Conservation (phyloP, 2,797 vertebrate species). For the Microcaecilia unicolor region DNA sequence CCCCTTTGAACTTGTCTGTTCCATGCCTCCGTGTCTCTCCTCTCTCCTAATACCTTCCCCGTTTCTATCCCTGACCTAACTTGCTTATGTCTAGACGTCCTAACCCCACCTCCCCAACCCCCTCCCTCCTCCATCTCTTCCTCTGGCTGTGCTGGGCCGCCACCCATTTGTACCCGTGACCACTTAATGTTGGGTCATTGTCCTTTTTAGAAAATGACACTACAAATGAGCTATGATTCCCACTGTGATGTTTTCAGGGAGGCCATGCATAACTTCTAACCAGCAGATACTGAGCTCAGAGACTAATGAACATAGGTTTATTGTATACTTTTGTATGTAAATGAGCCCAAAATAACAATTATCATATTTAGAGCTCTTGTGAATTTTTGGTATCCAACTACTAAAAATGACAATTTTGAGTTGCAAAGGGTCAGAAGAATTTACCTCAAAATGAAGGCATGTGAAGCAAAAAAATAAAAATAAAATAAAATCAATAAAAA, state of each 20-base stretch:
- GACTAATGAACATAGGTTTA: not conserved
- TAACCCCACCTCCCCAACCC: no score
- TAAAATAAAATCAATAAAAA: no score
- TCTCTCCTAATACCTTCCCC: no score
- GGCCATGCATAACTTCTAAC: constrained; percentile 1
- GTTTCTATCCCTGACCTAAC: no score
- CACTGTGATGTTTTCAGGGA: not conserved
- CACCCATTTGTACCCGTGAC: no score
- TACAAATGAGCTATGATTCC: constrained; percentile 8
- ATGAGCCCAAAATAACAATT: constrained; percentile 17
- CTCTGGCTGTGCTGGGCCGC: no score
- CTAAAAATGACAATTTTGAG: constrained; percentile 9
- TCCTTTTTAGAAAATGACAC: constrained; percentile 30
- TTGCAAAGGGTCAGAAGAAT: constrained; percentile 5
- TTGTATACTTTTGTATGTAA: constrained; percentile 15
- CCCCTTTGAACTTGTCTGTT: no score
- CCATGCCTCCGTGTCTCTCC: no score
- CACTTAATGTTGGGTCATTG: no score
- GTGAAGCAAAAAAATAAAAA: constrained; percentile 24
- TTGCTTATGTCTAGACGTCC: no score
- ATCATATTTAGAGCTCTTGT: constrained; percentile 4
- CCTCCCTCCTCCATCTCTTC: no score
- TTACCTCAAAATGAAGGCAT: constrained; percentile 27
- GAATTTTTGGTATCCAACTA: constrained; percentile 17
- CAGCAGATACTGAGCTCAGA: not conserved